Evolutionary conservation across 30 jellyfish, hydroid and myxozoan genomes (phyloP).

Genomic region (Calvadosia cruxmelitensis): DNA sequence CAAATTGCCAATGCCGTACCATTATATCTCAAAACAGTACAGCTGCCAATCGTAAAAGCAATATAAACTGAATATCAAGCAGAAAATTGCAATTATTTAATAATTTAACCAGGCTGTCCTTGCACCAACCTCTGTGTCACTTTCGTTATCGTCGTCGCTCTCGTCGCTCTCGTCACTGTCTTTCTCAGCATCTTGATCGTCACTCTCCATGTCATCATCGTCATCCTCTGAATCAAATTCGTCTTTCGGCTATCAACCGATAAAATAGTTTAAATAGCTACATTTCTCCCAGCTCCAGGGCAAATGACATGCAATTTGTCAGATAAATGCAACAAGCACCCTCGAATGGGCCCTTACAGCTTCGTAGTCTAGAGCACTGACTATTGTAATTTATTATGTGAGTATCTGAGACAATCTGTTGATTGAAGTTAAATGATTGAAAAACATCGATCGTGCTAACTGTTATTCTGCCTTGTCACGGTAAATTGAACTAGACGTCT

Average conservation of each 20-base stretch:
- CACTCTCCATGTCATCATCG: not conserved
- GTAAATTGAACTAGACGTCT: too few species aligned
- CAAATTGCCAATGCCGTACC: not conserved
- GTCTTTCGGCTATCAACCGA: slow-evolving; percentile 35
- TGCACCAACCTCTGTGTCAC: not conserved
- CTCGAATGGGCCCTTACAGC: too few species aligned
- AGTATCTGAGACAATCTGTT: too few species aligned
- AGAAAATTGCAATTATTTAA: not conserved
- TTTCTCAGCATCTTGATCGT: slow-evolving; percentile 21
- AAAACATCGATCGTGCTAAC: too few species aligned
- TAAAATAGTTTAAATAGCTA: not conserved
- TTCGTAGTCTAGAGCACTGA: too few species aligned
- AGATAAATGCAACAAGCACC: too few species aligned
- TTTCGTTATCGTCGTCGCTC: slow-evolving; percentile 28
- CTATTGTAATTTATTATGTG: too few species aligned
- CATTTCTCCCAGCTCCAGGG: not conserved
- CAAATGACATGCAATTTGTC: not conserved
- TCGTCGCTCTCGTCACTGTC: slow-evolving; percentile 20
- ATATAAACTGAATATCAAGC: not conserved
- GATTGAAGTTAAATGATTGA: too few species aligned
- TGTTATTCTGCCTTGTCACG: too few species aligned
- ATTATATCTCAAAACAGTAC: not conserved
- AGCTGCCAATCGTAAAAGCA: not conserved
- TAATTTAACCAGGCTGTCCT: not conserved
- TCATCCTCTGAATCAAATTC: slow-evolving; percentile 43